These are phyloP conservation scores for Dendroctonus ponderosae DNA, from an alignment of 1,140 invertebrate genomes.

Conservation along the genomic window DNA sequence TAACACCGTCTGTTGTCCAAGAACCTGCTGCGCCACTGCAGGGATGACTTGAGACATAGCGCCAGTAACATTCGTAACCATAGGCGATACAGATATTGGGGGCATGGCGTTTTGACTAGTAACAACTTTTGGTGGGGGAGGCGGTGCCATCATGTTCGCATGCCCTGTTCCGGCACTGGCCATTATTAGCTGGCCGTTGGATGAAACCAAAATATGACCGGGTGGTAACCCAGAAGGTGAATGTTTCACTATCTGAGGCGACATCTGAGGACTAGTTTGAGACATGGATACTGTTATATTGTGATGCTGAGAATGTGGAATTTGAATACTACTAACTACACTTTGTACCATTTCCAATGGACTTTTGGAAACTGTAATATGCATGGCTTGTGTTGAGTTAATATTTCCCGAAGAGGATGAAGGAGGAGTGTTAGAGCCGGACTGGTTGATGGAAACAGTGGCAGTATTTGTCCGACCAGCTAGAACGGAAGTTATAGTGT, in stretches of 20 bases:
- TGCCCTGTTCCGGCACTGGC: constrained; percentile 54
- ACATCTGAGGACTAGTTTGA: constrained; percentile 43
- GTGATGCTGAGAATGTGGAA: constrained; percentile 53
- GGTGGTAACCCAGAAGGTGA: constrained; percentile 56
- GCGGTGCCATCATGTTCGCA: constrained; percentile 63
- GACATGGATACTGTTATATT: constrained; percentile 30
- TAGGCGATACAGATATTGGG: constrained; percentile 63
- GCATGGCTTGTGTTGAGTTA: constrained; percentile 43
- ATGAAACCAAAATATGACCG: constrained; percentile 72
- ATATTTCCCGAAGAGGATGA: constrained; percentile 54
- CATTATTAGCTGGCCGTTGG: constrained; percentile 72
- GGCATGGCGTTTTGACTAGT: constrained; percentile 61
- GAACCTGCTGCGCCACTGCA: constrained; percentile 60
- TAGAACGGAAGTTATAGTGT: constrained; percentile 74
- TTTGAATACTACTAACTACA: constrained; percentile 73
- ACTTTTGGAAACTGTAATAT: constrained; percentile 59
- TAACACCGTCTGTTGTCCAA: constrained; percentile 75
- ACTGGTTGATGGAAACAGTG: constrained; percentile 66
- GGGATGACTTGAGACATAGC: constrained; percentile 67
- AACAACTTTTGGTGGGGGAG: constrained; percentile 64
- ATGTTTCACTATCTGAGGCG: constrained; percentile 52
- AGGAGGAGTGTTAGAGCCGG: constrained; percentile 52
- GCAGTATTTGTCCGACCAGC: constrained; percentile 72
- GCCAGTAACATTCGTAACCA: constrained; percentile 70
- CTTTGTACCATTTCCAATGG: constrained; percentile 79